Conservation (phyloP, 2,113 vertebrate species). For the Misgurnus anguillicaudatus region DNA sequence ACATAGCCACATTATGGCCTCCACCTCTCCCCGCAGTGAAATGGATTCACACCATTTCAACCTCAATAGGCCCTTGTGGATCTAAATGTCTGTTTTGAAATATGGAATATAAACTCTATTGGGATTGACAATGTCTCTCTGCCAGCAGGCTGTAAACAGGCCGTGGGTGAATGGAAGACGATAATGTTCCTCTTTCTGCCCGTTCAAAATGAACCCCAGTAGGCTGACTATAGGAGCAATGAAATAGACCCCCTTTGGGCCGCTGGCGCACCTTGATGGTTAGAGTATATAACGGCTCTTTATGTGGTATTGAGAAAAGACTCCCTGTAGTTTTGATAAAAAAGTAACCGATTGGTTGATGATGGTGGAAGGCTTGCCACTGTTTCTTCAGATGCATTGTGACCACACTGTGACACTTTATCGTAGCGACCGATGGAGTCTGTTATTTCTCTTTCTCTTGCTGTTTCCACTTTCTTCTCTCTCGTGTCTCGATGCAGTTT, state of each 20-base stretch:
- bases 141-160: conserved; percentile 29
- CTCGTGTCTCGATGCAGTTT: neutral
- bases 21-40: conserved; percentile 18
- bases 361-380: conserved; percentile 16
- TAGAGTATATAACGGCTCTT: neutral
- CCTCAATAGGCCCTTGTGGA: conserved; percentile 40
- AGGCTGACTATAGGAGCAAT: conserved; percentile 11
- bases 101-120: conserved; percentile 45
- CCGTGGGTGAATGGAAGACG: conserved; percentile 29
- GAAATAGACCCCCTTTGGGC: conserved; percentile 19
- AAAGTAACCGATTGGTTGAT: conserved; percentile 20
- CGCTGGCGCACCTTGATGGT: neutral
- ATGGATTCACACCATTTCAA: conserved; percentile 39
- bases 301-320: neutral
- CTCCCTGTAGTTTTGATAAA: conserved; percentile 17
- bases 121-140: conserved; percentile 40
- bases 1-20: neutral
- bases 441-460: neutral
- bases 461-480: neutral
- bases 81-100: conserved; percentile 47
- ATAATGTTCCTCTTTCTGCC: conserved; percentile 8
- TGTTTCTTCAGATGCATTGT: conserved; percentile 21
- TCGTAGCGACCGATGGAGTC: neutral
- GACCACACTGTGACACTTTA: conserved; percentile 23
- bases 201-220: conserved; percentile 6